A percentile compares a stretch with the other conserved stretches of the same genome.
phyloP scores from a whole-genome alignment of 1,140 invertebrate species.

The Rhizoglyphus robini region DNA sequence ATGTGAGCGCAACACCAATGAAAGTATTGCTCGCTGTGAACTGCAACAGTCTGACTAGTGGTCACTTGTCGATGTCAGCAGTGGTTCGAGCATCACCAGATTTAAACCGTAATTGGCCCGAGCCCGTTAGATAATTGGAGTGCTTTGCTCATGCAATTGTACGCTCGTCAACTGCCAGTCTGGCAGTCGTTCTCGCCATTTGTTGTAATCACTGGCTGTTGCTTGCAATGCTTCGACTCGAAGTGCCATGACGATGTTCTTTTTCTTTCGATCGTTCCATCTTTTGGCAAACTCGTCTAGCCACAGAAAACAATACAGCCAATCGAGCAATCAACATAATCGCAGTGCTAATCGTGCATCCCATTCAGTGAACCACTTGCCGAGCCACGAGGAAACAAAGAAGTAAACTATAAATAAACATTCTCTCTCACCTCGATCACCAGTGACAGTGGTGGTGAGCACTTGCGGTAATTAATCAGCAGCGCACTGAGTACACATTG shows the following conservation, averaged over 20 bases:
- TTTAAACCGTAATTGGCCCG: too few species aligned
- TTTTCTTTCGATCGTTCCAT: too few species aligned
- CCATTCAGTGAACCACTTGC: not conserved
- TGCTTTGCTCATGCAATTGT: not conserved
- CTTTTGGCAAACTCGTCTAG: too few species aligned
- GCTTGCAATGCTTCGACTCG: not conserved
- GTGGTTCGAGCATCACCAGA: too few species aligned
- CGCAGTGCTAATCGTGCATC: not conserved
- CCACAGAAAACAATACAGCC: too few species aligned
- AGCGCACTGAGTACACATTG: too few species aligned
- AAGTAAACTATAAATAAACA: slow-evolving; percentile 2
- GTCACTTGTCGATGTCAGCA: too few species aligned
- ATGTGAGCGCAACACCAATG: too few species aligned
- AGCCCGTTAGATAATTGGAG: not conserved
- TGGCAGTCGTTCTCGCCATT: not conserved
- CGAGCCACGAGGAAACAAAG: not conserved
- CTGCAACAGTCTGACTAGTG: too few species aligned
- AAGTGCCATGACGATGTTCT: too few species aligned
- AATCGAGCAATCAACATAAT: not conserved
- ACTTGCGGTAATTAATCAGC: not conserved
- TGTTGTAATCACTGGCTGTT: not conserved
- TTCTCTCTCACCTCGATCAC: not conserved
- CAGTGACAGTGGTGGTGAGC: not conserved
- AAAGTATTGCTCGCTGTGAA: too few species aligned
- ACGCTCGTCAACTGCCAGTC: not conserved